Evolutionary conservation across 1,140 invertebrate genomes (phyloP).

Genomic region (Macrosteles quadrilineatus): DNA sequence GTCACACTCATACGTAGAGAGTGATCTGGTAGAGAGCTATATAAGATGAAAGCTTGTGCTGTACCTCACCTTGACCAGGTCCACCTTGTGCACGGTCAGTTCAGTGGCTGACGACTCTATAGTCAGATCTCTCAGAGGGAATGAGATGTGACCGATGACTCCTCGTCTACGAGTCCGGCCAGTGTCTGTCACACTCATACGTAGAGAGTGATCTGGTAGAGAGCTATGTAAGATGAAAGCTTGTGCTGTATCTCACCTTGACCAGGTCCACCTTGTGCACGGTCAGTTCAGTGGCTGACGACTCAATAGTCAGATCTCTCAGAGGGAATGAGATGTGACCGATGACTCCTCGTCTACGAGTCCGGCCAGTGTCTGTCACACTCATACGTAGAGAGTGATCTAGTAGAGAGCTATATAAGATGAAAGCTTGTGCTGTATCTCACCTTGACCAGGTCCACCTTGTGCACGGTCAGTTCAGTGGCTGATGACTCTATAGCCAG

Average conservation of each 20-base stretch:
- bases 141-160: constrained; percentile 70
- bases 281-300: constrained; percentile 53
- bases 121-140: constrained; percentile 64
- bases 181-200: constrained; percentile 69
- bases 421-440: too few species aligned
- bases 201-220: constrained; percentile 67
- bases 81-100: constrained; percentile 60
- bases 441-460: constrained; percentile 64
- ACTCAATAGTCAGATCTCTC: constrained; percentile 57
- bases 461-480: constrained; percentile 57
- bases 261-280: constrained; percentile 62
- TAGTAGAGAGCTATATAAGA: too few species aligned
- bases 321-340: constrained; percentile 71
- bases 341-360: constrained; percentile 65
- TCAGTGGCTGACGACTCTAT: constrained; percentile 50
- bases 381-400: constrained; percentile 70
- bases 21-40: constrained; percentile 65
- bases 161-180: constrained; percentile 66
- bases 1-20: constrained; percentile 69
- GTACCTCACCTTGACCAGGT: constrained; percentile 62
- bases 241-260: constrained; percentile 60
- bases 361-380: constrained; percentile 68
- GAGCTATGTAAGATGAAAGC: too few species aligned
- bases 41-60: too few species aligned
- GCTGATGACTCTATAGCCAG: constrained; percentile 50